Conservation (phyloP, 2,113 vertebrate species). For the Stigmatopora nigra region DNA sequence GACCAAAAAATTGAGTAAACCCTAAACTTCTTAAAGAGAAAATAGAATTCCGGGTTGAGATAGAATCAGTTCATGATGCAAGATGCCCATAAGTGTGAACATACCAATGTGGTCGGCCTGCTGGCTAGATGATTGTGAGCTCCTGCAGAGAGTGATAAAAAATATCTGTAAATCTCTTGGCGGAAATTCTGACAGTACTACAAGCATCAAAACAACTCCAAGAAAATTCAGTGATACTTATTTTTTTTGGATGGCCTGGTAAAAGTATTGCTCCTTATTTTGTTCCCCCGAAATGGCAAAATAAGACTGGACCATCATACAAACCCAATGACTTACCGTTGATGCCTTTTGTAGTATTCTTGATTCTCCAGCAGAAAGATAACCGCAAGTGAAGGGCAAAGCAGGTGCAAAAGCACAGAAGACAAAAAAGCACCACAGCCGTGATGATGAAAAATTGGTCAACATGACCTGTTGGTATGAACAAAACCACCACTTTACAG, state of each 20-base stretch:
- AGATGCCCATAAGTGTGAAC: constrained; percentile 25
- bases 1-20: too few species aligned
- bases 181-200: neutral
- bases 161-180: constrained; percentile 37
- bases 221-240: neutral
- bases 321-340: neutral
- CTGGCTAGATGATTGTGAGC: constrained; percentile 16
- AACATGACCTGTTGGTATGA: neutral
- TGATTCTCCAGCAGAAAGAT: neutral
- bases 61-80: neutral
- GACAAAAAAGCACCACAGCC: constrained; percentile 5
- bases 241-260: too few species aligned
- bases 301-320: neutral
- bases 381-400: neutral
- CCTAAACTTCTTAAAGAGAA: too few species aligned
- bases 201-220: neutral
- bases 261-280: neutral
- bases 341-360: neutral
- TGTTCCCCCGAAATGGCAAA: neutral
- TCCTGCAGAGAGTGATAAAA: constrained; percentile 51
- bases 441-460: neutral
- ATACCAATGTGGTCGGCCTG: constrained; percentile 39
- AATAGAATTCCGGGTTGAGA: too few species aligned
- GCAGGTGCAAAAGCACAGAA: constrained; percentile 17
- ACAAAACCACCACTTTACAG: constrained; percentile 8